Evolutionary conservation across 1,140 invertebrate species (phyloP).

Genomic region (Chionoecetes opilio): DNA sequence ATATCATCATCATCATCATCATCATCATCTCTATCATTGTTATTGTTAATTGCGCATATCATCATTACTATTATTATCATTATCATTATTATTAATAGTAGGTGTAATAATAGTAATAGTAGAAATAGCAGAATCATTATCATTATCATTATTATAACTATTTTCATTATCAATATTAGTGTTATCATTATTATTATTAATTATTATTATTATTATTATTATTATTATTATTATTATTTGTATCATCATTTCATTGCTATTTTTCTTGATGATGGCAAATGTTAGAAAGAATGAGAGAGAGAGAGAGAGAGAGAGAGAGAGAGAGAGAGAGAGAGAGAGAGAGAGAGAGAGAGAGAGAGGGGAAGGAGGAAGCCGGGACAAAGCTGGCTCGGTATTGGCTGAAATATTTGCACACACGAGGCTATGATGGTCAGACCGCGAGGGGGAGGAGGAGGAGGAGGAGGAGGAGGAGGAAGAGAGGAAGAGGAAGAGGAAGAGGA

Average conservation of each 20-base stretch:
- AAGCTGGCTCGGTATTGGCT: not conserved
- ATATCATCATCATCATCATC: not conserved
- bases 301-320: constrained; percentile 45
- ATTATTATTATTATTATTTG: not conserved
- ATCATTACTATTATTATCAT: no score
- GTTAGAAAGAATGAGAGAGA: not conserved
- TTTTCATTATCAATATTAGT: not conserved
- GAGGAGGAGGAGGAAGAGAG: not conserved
- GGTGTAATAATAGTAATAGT: no score
- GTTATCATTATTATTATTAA: not conserved
- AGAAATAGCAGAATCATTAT: not conserved
- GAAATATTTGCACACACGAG: constrained; percentile 1
- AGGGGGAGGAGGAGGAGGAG: not conserved
- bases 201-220: not conserved
- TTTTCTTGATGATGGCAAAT: no score
- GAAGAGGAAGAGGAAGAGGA: not conserved
- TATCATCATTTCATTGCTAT: no score
- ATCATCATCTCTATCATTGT: not conserved
- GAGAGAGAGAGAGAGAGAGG: not conserved
- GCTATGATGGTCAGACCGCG: not conserved
- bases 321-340: constrained; percentile 12
- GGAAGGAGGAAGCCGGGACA: not conserved
- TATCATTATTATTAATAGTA: not conserved
- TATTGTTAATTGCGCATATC: not conserved
- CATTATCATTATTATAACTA: not conserved